Percentiles rank a stretch among this genome's conserved stretches.
Conservation (phyloP, 2,113 vertebrate species). For the Porphyrio hochstetteri region DNA sequence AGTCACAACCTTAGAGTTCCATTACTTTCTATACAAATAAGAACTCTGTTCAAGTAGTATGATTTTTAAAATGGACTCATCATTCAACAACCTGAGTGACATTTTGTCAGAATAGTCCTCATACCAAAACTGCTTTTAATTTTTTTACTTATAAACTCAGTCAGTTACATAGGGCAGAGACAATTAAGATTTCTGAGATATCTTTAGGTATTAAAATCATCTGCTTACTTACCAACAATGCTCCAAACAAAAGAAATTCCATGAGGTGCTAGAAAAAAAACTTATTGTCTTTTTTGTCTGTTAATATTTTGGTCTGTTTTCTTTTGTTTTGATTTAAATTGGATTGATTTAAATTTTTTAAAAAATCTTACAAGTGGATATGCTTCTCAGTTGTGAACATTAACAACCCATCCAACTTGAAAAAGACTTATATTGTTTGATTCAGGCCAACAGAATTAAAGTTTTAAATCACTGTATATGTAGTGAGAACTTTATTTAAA, state of each 20-base stretch:
- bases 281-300: background rate
- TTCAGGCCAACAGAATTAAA: background rate
- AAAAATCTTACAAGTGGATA: background rate
- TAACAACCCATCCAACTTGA: background rate
- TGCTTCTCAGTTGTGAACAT: background rate
- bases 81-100: background rate
- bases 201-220: background rate
- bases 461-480: background rate
- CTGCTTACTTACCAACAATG: background rate
- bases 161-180: accelerated
- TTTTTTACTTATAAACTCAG: background rate
- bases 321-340: background rate
- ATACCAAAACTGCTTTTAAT: background rate
- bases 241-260: background rate
- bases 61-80: background rate
- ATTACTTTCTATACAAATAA: background rate
- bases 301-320: background rate
- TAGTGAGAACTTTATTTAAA: background rate
- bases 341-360: background rate
- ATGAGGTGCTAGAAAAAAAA: background rate
- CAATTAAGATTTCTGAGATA: background rate
- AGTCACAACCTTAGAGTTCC: background rate
- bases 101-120: background rate
- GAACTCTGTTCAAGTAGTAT: background rate
- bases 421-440: background rate